These are phyloP conservation scores for Agonopterix heracliana DNA, from an alignment of 2,888 invertebrate genomes.

Conservation along the genomic window DNA sequence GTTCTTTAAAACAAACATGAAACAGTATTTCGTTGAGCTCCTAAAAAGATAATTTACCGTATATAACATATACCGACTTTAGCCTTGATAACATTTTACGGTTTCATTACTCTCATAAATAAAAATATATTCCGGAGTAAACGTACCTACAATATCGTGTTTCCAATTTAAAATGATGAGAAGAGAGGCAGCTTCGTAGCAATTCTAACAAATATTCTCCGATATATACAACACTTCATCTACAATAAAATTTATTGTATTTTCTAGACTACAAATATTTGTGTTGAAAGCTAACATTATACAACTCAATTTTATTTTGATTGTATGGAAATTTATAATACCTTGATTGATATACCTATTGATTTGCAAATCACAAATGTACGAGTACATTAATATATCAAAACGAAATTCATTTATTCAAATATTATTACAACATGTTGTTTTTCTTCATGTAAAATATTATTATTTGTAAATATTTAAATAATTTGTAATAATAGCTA, in stretches of 20 bases:
- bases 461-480: no score
- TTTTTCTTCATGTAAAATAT: no score
- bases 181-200: neutral
- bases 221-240: neutral
- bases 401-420: no score
- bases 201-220: neutral
- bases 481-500: no score
- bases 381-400: no score
- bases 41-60: neutral
- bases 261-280: neutral
- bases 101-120: slow-evolving; percentile 1
- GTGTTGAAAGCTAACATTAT: no score
- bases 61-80: neutral
- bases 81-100: neutral
- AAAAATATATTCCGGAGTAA: neutral
- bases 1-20: neutral
- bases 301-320: no score
- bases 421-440: no score
- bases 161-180: slow-evolving; percentile 6
- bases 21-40: neutral
- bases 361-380: no score
- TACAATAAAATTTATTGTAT: neutral
- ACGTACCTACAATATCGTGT: slow-evolving; percentile 2
- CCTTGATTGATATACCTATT: no score
- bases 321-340: no score